phyloP scores from a whole-genome alignment of 2,888 invertebrate species.

The Lasiommata megera region DNA sequence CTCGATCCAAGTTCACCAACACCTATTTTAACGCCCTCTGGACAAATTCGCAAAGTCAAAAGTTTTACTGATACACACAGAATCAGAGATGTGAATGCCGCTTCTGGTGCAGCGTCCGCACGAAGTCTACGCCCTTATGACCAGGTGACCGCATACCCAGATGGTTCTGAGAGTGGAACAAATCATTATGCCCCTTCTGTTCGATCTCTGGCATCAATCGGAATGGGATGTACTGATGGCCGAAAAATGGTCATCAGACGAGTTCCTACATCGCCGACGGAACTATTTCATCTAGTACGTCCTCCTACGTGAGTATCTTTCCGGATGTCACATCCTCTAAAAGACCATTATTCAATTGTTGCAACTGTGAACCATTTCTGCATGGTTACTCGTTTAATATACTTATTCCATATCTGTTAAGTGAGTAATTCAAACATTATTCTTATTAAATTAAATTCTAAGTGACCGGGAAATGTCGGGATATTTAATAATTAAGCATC shows the following conservation, averaged over 20 bases:
- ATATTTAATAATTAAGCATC: not conserved
- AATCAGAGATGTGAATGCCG: slow-evolving; percentile 67
- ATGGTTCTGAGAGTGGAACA: slow-evolving; percentile 83
- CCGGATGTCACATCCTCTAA: slow-evolving; percentile 64
- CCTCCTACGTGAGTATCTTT: slow-evolving; percentile 88
- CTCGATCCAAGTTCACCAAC: slow-evolving; percentile 57
- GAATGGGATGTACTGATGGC: slow-evolving; percentile 94
- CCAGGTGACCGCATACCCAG: slow-evolving; percentile 70
- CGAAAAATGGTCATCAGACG: slow-evolving; percentile 91
- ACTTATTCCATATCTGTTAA: not conserved
- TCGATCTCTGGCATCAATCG: slow-evolving; percentile 90
- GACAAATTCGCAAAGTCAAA: slow-evolving; percentile 77
- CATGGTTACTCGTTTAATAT: slow-evolving; percentile 13
- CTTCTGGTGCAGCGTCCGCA: slow-evolving; percentile 73
- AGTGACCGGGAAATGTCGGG: not conserved
- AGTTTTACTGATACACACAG: slow-evolving; percentile 76
- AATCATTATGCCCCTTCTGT: slow-evolving; percentile 87
- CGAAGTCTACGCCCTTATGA: slow-evolving; percentile 74
- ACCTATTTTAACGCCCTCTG: slow-evolving; percentile 69
- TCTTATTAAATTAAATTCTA: not conserved
- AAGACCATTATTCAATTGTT: slow-evolving; percentile 74
- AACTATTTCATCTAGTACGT: slow-evolving; percentile 92
- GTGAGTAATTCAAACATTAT: not conserved
- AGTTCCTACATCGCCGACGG: slow-evolving; percentile 92
- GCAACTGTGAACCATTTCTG: slow-evolving; percentile 41